Evolutionary conservation across 2,113 vertebrate genomes (phyloP), one percentile per base, ranked within the genome.

Genomic region (Plectropomus leopardus): DNA sequence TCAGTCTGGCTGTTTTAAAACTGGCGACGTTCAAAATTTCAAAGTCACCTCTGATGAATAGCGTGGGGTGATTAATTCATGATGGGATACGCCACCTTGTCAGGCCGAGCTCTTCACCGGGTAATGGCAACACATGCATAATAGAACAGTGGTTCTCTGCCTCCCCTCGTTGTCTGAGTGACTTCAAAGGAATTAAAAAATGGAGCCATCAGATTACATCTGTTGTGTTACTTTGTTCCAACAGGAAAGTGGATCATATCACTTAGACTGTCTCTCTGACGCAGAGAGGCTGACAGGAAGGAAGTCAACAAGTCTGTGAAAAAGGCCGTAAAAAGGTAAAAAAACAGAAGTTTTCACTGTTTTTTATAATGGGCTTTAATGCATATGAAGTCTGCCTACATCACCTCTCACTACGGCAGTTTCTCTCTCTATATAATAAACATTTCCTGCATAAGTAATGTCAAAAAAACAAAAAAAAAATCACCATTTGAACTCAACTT

Each of bases 31-130:
- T 86, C 34, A 73, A 85, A 78, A 90, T 86, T 90, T 92, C 84
- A 89, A 90, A 92, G 91, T 92, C 88, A 88, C 87, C 86, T 80
- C 88, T 86, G 92, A 92, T 89, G 85, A 88, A 86, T 68, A 69
- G 83, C 13, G 30, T 32, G 1, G 23, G 58, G 85, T 87, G 87
- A 90, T 93, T 90, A 84, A 89, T 92, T 90, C 78, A 85, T 89
- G 85, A 84, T 74, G 86, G 84, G 85, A 80, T 47, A 42, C 34
- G 60, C 78, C 71, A 88, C 84, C 82, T 82, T 90, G 85, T 92
- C 86, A 87, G 84, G 76, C 73, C 77, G 16, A 64, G 70, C 84
- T 80, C 80, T 82, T 86, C 86, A 78, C 75, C 6, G 65, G 60
- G 36, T 89, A 84, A 93, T 76, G 69, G 84, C 72, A 85, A 78